phyloP scores from a whole-genome alignment of 2,888 invertebrate species.

The Agrochola lychnidis region DNA sequence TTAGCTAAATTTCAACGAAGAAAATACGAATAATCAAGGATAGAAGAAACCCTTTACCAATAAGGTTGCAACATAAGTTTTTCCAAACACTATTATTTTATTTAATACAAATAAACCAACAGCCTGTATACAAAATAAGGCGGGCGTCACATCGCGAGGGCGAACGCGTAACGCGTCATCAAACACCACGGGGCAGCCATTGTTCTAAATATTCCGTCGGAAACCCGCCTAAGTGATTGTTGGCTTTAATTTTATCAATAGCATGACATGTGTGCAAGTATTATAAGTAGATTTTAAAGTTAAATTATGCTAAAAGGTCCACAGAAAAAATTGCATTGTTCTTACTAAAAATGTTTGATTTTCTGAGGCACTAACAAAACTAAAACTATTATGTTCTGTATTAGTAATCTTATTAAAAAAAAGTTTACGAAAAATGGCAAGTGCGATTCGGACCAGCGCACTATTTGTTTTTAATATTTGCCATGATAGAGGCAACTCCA shows the following conservation, averaged over 20 bases:
- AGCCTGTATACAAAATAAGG: slow-evolving; percentile 60
- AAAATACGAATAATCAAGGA: not conserved
- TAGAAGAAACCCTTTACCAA: not conserved
- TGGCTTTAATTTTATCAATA: slow-evolving; percentile 55
- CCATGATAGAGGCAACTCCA: not conserved
- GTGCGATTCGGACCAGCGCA: not conserved
- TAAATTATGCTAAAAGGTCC: too few species aligned
- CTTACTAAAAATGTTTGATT: not conserved
- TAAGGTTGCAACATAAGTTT: not conserved
- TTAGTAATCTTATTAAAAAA: not conserved
- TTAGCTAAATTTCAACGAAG: not conserved
- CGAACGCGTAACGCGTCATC: slow-evolving; percentile 63
- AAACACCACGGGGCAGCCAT: slow-evolving; percentile 58
- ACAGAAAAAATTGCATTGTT: not conserved
- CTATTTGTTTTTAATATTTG: not conserved
- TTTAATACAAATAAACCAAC: slow-evolving; percentile 22
- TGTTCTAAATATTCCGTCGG: slow-evolving; percentile 62
- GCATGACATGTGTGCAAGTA: slow-evolving; percentile 18
- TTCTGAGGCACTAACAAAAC: not conserved
- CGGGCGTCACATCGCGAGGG: slow-evolving; percentile 61
- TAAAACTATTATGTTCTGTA: not conserved
- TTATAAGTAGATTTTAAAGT: not conserved
- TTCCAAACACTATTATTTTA: not conserved
- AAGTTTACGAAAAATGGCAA: not conserved
- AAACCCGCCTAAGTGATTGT: slow-evolving; percentile 63